phyloP scores from a whole-genome alignment of 2,113 vertebrate genomes.

The Elephas maximus region DNA sequence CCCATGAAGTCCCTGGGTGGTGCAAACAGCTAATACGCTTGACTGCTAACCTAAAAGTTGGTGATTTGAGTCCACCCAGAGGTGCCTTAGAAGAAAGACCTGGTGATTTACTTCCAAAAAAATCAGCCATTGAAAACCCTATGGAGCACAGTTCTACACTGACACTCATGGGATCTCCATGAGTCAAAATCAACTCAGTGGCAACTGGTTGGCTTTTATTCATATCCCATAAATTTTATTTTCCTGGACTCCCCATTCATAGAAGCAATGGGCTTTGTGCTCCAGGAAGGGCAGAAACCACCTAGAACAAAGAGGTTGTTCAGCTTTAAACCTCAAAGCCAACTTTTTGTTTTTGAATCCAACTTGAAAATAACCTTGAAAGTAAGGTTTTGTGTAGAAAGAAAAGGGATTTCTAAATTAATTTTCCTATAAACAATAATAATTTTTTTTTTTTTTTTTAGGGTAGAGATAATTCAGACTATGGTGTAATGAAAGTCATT shows the following conservation, averaged over 20 bases:
- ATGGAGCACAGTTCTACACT: no score
- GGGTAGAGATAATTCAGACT: background rate
- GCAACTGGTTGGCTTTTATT: background rate
- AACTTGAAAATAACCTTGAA: background rate
- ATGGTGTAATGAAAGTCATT: background rate
- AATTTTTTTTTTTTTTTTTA: no score
- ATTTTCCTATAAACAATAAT: background rate
- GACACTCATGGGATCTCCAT: no score
- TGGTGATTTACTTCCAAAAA: no score
- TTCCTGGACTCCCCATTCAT: background rate
- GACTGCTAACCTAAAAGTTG: no score
- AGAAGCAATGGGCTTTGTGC: background rate
- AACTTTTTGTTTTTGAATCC: background rate
- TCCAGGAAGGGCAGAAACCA: background rate
- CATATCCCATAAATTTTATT: background rate
- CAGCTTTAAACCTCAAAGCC: conserved; percentile 20
- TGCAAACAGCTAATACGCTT: no score
- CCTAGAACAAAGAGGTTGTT: conserved; percentile 7
- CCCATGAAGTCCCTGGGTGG: background rate
- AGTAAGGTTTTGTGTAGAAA: conserved; percentile 21
- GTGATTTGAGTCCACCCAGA: no score
- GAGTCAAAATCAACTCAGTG: no score
- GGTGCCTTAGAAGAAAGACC: no score
- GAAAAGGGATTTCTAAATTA: background rate
- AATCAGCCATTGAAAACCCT: no score